A percentile compares a stretch with the other conserved stretches of the same genome.
Conservation (phyloP, 2,888 invertebrate genomes). For the Caenorhabditis uteleia region DNA sequence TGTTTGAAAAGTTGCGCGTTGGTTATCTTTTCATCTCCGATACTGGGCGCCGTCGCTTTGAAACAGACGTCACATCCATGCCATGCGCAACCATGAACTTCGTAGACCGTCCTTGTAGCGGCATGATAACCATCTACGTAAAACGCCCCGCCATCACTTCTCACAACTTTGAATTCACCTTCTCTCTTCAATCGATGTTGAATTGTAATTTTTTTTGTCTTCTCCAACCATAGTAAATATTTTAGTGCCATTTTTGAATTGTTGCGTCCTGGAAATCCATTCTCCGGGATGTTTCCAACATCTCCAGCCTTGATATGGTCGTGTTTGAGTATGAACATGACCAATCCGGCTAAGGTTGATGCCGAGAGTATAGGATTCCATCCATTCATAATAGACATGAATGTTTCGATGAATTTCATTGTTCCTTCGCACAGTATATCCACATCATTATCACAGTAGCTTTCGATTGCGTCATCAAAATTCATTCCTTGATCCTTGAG, state of each 20-base stretch:
- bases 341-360: neutral
- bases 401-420: neutral
- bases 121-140: neutral
- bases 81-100: neutral
- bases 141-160: neutral
- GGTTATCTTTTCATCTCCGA: neutral
- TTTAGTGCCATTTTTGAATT: constrained; percentile 2
- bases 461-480: too few species aligned
- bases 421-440: neutral
- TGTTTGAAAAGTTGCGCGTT: neutral
- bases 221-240: constrained; percentile 1
- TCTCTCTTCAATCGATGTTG: neutral
- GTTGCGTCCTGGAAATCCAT: constrained; percentile 1
- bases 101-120: neutral
- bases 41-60: neutral
- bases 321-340: constrained; percentile 3
- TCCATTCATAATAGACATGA: too few species aligned
- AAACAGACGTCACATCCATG: neutral
- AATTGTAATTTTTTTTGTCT: neutral
- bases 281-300: constrained; percentile 8
- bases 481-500: too few species aligned
- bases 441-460: neutral
- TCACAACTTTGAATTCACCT: neutral
- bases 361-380: too few species aligned
- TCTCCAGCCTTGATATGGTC: neutral